phyloP scores from a whole-genome alignment of 2,113 vertebrate genomes.

The Meriones unguiculatus region DNA sequence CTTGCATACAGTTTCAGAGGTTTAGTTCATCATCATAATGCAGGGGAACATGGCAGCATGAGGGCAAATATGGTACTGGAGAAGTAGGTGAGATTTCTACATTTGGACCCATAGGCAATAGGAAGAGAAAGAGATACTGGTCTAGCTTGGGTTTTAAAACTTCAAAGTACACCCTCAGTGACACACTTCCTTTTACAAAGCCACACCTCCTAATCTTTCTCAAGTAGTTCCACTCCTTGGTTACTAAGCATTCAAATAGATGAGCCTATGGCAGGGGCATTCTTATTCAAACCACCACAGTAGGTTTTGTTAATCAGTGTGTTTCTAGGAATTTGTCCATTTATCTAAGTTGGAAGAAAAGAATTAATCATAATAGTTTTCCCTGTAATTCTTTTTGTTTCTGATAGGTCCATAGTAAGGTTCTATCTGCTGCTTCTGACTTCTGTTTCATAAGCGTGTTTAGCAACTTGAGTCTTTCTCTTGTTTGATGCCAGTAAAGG shows the following conservation, averaged over 20 bases:
- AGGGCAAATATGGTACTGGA: too few species aligned
- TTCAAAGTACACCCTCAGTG: not conserved
- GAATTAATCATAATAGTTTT: not conserved
- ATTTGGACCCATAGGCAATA: not conserved
- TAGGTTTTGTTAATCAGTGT: not conserved
- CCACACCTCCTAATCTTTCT: too few species aligned
- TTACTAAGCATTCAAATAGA: too few species aligned
- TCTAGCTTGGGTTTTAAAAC: too few species aligned
- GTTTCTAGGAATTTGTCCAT: not conserved
- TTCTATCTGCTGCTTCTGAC: not conserved
- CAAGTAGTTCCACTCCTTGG: too few species aligned
- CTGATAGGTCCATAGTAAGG: not conserved
- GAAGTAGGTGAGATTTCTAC: too few species aligned
- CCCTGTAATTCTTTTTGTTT: not conserved
- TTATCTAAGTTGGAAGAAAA: not conserved
- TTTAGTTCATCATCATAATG: too few species aligned
- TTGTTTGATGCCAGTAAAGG: not conserved
- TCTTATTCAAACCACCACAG: not conserved
- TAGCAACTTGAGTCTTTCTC: not conserved
- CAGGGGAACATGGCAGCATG: too few species aligned
- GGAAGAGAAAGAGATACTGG: too few species aligned
- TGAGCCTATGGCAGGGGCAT: too few species aligned
- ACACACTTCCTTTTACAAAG: too few species aligned
- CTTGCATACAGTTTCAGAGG: too few species aligned
- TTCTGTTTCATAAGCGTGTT: not conserved